Evolutionary conservation across 2,888 invertebrate genomes (phyloP), one percentile per base, ranked within the genome.

Genomic region (Sclerodermus sp.): DNA sequence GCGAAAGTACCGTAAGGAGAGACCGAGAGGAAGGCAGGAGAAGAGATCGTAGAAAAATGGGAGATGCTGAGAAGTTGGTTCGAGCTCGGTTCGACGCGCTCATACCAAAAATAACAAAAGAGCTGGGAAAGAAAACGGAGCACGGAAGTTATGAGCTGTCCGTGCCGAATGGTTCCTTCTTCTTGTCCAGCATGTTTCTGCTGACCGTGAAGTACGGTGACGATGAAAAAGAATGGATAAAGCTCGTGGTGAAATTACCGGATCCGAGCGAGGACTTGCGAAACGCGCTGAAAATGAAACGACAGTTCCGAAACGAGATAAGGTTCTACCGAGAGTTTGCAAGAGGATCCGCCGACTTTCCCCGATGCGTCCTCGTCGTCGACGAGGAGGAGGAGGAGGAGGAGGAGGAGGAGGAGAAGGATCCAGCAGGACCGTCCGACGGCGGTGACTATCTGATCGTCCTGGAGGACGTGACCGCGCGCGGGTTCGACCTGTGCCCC

Each of bases 281-380:
- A 4, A 0, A 23, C 0, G 0, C 47, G 1, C 0, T 39, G n/a
- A 17, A 1, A 0, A 3, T 17, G 6, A 16, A 50, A 1, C 4
- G 12, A 4, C 64, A 66, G 10, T 76, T 75, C 29, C 54, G 65
- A 48, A 77, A 77, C 40, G 74, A 77, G 53, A 70, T 74, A 10
- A 38, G 72, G 0, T 76, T 76, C 36, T 76, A 75, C 45, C 50
- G 53, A 1, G 54, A 42, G 16, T 64, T 64, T 17, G 53, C 58
- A 0, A 13, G 42, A 1, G 48, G 53, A 1, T 10, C 13, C 18
- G 46, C 56, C 1, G 44, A 46, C 6, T 31, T 57, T 12, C 60
- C 71, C 0, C 49, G 40, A 6, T 63, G 58, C 31, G 23, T 23
- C 23, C n/a, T n/a, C n/a, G n/a, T n/a, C n/a, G n/a, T n/a, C n/a